Evolutionary conservation across 2,888 invertebrate species (phyloP), one percentile per base, ranked within the genome.

Genomic region (Eristalinus sepulchralis): DNA sequence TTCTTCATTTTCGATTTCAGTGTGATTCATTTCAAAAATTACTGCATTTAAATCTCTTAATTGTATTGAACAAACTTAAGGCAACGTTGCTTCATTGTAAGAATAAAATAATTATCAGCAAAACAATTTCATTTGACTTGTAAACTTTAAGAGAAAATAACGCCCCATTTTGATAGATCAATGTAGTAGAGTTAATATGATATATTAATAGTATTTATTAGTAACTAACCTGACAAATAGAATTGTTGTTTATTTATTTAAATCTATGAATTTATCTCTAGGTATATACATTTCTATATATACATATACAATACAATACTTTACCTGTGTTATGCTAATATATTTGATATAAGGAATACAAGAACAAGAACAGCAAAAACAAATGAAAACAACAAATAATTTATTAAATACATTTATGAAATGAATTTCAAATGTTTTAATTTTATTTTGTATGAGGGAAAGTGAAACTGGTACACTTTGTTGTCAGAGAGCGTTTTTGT

Each of bases 311-410:
- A 36, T 77, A 84, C 71, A 77, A 85, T 85, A 82, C 73, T 73
- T 85, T 71, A 85, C 68, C 85, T 85, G 85, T 85, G 85, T 85
- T 85, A 85, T 68, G 82, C 82, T 82, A 85, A 82, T 85, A 82
- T 82, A 85, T 85, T 85, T 85, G 77, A 85, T 85, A 85, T 78
- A 73, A 80, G 59, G 60, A 68, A 75, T 67, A 83, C 22, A 83
- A 73, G 27, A 22, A 39, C 31, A 67, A 55, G 57, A 66, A 77
- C 34, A 76, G 20, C 20, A 57, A 72, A 62, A 70, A 31, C 68
- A 9, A 83, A 68, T 27, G 11, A 36, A 39, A 63, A 39, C 72
- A 66, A 78, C n/a, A 77, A 66, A 63, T 68, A 47, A 83, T 83
- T 83, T 83, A 83, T 73, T 79, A 64, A 83, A 83, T 60, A 76